These are phyloP conservation scores for Onychostruthus taczanowskii DNA, from an alignment of 2,113 vertebrate genomes.

Conservation along the genomic window DNA sequence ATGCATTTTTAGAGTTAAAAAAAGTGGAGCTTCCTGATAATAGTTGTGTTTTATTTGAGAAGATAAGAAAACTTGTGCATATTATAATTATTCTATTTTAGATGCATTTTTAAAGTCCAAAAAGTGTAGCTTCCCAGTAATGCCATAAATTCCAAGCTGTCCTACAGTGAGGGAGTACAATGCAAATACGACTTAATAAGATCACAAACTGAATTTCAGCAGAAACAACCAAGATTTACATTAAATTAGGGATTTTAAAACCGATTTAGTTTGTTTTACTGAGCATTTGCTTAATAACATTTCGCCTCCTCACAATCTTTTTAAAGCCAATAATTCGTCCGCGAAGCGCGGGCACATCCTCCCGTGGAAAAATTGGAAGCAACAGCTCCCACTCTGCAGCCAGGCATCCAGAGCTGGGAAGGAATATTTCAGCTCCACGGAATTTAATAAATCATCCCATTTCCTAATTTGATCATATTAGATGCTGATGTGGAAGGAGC, in stretches of 20 bases:
- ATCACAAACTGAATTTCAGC: constrained; percentile 84
- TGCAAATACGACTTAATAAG: constrained; percentile 85
- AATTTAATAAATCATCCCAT: constrained; percentile 88
- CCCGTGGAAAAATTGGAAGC: constrained; percentile 82
- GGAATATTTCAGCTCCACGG: constrained; percentile 81
- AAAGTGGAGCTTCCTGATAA: background rate
- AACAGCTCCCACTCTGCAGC: constrained; percentile 82
- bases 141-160: constrained; percentile 77
- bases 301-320: constrained; percentile 81
- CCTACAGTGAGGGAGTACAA: constrained; percentile 75
- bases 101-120: background rate
- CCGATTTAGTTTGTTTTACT: constrained; percentile 86
- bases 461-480: constrained; percentile 89
- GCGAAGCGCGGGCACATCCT: constrained; percentile 74
- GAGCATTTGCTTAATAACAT: constrained; percentile 89
- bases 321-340: constrained; percentile 82
- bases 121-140: background rate
- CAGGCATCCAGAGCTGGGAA: constrained; percentile 76
- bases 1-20: background rate
- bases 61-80: background rate
- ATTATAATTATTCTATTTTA: background rate
- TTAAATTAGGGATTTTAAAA: constrained; percentile 85
- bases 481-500: constrained; percentile 87
- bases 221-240: constrained; percentile 82
- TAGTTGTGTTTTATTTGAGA: background rate